phyloP scores from a whole-genome alignment of 2,113 vertebrate species.

The Addax nasomaculatus region DNA sequence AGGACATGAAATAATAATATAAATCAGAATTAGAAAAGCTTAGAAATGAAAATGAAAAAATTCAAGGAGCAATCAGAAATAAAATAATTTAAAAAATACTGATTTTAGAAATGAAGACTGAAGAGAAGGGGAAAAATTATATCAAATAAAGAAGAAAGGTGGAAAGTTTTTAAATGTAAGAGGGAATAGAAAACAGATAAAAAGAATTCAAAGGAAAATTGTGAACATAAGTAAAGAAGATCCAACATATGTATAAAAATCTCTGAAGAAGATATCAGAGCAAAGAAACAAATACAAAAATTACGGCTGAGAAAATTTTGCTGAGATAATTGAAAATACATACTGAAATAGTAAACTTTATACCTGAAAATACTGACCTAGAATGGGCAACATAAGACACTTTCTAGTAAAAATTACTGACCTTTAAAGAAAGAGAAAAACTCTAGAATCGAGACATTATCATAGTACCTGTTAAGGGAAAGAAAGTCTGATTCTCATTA shows the following conservation, averaged over 20 bases:
- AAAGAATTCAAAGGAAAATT: background rate
- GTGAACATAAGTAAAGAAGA: background rate
- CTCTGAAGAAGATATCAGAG: background rate
- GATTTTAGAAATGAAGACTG: background rate
- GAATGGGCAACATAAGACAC: background rate
- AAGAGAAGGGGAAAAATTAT: background rate
- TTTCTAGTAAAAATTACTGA: background rate
- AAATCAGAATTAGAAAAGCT: background rate
- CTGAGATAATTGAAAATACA: background rate
- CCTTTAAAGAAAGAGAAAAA: background rate
- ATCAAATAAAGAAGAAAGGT: background rate
- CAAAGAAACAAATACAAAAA: background rate
- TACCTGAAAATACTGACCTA: background rate
- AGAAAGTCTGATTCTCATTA: background rate
- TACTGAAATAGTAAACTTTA: background rate
- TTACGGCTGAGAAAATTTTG: background rate
- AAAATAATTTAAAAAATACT: background rate
- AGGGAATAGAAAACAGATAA: background rate
- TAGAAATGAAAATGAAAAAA: background rate
- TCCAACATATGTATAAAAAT: background rate
- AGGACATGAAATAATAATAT: background rate
- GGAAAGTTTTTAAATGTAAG: background rate
- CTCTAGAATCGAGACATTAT: background rate
- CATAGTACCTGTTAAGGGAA: background rate
- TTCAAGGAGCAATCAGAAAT: background rate